Evolutionary conservation across 2,888 invertebrate species (phyloP), one percentile per base, ranked within the genome.

Genomic region (Antheraea yamamai): DNA sequence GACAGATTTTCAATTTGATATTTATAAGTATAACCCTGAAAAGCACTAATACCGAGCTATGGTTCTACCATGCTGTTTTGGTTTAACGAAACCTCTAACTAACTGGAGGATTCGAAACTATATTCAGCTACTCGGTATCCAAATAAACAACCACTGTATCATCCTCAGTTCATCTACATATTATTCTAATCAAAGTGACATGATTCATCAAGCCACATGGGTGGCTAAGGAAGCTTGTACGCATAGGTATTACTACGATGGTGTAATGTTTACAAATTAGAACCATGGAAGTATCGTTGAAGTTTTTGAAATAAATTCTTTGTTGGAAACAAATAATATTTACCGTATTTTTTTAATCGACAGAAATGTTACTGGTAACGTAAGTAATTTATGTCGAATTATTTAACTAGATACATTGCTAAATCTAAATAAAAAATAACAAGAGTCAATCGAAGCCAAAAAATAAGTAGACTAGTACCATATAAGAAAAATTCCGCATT

Each of bases 221-320:
- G 70, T 70, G 70, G 39, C n/a, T 70, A 70, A 39, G 10, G 39
- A 8, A 70, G 39, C 70, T 39, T n/a, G 39, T 70, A n/a, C 70
- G 70, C 39, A 39, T 39, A 70, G 39, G 18, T 61, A 61, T 61
- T 23, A 23, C 23, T 61, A 39, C 20, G 70, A 70, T 20, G 20
- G 20, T 70, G 39, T 39, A 20, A 70, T 70, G 70, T 70, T 70
- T 70, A 70, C 70, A 70, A 70, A 70, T 70, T 70, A 70, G 70
- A 70, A 70, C 26, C 64, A 66, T 39, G 14, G 70, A n/a, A 39
- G n/a, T 39, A 39, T 7, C 20, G 7, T 8, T 70, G n/a, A n/a
- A 4, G 39, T 70, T 73, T 39, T 66, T 26, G 14, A 10, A 35
- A 26, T 20, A 26, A 39, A 2, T 72, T 26, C 68, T 47, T 70